Evolutionary conservation across 2,888 invertebrate genomes (phyloP).

Genomic region (Habrosyne pyritoides): DNA sequence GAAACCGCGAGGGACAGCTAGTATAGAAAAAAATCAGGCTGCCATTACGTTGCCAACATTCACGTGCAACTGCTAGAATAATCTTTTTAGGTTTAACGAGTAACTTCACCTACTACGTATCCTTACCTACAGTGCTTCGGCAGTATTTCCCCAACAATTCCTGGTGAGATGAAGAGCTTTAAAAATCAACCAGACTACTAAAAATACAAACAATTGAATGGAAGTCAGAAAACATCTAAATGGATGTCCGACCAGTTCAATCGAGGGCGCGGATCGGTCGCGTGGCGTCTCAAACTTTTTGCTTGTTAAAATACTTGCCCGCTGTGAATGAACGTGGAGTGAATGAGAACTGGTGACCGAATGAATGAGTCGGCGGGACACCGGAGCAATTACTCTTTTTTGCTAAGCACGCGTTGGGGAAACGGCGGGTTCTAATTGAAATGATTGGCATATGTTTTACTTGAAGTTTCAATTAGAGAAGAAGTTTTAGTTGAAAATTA

Average conservation of each 20-base stretch:
- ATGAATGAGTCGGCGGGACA: constrained; percentile 36
- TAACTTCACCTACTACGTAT: too few species aligned
- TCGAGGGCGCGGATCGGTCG: constrained; percentile 40
- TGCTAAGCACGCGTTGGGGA: constrained; percentile 1
- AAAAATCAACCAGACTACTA: neutral
- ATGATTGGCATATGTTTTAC: constrained; percentile 1
- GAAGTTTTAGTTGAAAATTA: neutral
- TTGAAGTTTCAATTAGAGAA: neutral
- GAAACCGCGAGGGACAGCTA: too few species aligned
- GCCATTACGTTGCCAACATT: too few species aligned
- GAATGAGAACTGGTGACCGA: constrained; percentile 37
- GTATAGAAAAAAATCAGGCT: too few species aligned
- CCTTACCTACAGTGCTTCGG: too few species aligned
- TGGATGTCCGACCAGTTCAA: constrained; percentile 35
- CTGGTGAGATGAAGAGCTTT: too few species aligned
- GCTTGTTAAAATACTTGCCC: constrained; percentile 67
- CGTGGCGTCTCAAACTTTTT: constrained; percentile 55
- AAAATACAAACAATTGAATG: neutral
- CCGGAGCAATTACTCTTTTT: constrained; percentile 13
- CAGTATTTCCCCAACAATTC: too few species aligned
- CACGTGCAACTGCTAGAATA: too few species aligned
- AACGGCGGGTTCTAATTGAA: neutral
- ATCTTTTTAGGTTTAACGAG: too few species aligned
- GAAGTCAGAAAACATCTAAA: constrained; percentile 17
- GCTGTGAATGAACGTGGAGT: constrained; percentile 50